Evolutionary conservation across 2,113 vertebrate genomes (phyloP), one percentile per base, ranked within the genome.

Genomic region (Sisor rabdophorus): DNA sequence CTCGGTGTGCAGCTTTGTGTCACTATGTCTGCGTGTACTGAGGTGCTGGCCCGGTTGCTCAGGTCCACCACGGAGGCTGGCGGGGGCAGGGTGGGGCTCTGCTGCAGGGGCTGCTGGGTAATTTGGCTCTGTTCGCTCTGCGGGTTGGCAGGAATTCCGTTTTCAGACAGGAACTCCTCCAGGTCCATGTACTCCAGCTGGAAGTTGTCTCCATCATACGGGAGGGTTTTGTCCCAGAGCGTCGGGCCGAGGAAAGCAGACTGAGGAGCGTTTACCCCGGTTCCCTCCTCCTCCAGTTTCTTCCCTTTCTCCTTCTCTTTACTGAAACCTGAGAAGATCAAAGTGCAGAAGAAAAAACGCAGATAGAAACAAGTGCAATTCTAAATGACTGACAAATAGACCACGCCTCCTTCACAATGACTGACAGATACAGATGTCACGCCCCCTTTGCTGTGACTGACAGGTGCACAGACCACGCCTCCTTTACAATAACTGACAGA

Each of bases 151-250:
- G 97, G 96, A 82, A 99, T 99, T 87, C 97, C 96, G 78, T 99
- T 99, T 89, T 99, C 97, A 0, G 94, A 95, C 83, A 99, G 92
- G 88, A 99, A 99, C 90, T 99, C 97, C 90, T 99, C 96, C 93
- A 99, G 92, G 91, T 99, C 97, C 97, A 99, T 98, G 92, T 98
- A 99, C 86, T 99, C 97, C 93, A 99, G 91, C 89, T 99, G 96
- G 82, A 99, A 99, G 87, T 92, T 96, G 88, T 98, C 96, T 55
- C 93, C 96, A 22, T 98, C 95, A 3, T 99, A 99, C 1, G 97
- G 94, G 87, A 99, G 92, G 0, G 96, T 98, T 91, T 98, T 99
- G 93, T 98, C 97, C 97, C 97, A 99, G 78, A 99, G 91, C 22
- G 96, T 99, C 19, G 97, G 97, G 0, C 97, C 97, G 80, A 99